These are phyloP conservation scores for Eumaeus atala DNA, from an alignment of 1,140 invertebrate genomes.

Conservation along the genomic window DNA sequence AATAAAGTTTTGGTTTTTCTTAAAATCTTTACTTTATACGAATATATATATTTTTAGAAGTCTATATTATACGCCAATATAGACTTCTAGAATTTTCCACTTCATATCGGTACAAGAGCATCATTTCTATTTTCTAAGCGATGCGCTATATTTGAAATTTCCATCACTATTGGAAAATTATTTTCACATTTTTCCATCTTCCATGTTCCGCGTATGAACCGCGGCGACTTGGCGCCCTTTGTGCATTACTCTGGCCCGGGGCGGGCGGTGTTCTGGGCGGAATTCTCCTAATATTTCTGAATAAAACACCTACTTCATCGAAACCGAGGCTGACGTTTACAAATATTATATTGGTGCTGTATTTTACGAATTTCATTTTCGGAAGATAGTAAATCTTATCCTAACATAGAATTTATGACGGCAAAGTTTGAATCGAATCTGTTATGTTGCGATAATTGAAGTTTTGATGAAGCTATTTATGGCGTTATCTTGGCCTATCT, in stretches of 20 bases:
- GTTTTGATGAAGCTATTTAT: too few species aligned
- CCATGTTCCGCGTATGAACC: constrained; percentile 14
- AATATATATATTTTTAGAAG: too few species aligned
- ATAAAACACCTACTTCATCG: constrained; percentile 3
- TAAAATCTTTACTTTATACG: too few species aligned
- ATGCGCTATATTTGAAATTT: neutral
- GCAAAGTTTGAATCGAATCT: too few species aligned
- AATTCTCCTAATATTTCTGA: neutral
- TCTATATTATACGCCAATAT: too few species aligned
- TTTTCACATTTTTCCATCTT: constrained; percentile 17
- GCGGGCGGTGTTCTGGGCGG: constrained; percentile 19
- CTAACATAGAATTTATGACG: neutral
- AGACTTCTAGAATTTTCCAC: neutral
- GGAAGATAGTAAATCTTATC: neutral
- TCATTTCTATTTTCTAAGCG: constrained; percentile 9
- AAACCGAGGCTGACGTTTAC: constrained; percentile 9
- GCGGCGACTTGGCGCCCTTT: constrained; percentile 40
- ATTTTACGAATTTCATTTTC: neutral
- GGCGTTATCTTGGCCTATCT: too few species aligned
- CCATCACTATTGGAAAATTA: neutral
- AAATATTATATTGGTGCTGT: constrained; percentile 4
- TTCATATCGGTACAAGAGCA: neutral
- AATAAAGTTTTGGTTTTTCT: too few species aligned
- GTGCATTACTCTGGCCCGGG: constrained; percentile 37
- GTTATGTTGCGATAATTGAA: too few species aligned